phyloP scores from a whole-genome alignment of 2,888 invertebrate genomes.

The Patella caerulea region DNA sequence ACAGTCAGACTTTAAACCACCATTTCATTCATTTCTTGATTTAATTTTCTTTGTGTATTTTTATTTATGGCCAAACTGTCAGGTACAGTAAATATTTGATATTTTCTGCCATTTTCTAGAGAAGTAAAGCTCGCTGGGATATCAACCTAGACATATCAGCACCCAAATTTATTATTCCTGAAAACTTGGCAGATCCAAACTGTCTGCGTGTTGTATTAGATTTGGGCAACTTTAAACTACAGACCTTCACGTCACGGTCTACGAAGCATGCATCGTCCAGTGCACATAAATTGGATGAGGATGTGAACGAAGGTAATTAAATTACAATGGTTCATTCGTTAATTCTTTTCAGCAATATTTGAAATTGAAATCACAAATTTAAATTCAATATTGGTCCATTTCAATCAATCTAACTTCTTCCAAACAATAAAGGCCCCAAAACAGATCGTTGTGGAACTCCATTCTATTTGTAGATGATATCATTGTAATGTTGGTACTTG shows the following conservation, averaged over 20 bases:
- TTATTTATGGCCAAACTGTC: neutral
- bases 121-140: slow-evolving; percentile 78
- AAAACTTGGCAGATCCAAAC: slow-evolving; percentile 72
- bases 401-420: neutral
- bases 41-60: neutral
- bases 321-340: no score
- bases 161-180: slow-evolving; percentile 91
- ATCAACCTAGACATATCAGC: slow-evolving; percentile 92
- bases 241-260: slow-evolving; percentile 33
- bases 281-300: slow-evolving; percentile 19
- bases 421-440: neutral
- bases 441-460: no score
- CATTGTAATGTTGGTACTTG: neutral
- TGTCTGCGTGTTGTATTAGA: slow-evolving; percentile 81
- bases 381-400: no score
- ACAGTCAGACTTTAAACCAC: no score
- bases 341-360: no score
- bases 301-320: slow-evolving; percentile 40
- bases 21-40: neutral
- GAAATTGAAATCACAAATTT: no score
- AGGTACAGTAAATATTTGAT: neutral
- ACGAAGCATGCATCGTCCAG: neutral
- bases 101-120: slow-evolving; percentile 36
- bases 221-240: slow-evolving; percentile 86
- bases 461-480: no score